Conservation (phyloP, 2,888 invertebrate genomes). For the Nymphalis polychloros region DNA sequence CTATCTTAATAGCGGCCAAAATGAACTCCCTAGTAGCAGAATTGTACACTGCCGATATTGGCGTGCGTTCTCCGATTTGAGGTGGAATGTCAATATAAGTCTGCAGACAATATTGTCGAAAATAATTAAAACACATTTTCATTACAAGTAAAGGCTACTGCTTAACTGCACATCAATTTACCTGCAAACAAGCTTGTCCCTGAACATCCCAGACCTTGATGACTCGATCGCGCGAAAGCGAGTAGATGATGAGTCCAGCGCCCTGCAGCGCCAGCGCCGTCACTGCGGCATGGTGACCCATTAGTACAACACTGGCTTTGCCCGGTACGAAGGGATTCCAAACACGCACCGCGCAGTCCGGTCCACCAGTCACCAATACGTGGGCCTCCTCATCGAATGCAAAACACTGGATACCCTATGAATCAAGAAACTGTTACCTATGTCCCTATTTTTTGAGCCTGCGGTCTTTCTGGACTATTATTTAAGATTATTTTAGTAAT, state of each 20-base stretch:
- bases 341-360: constrained; percentile 87
- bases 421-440: not conserved
- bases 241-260: constrained; percentile 84
- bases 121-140: too few relatives aligned
- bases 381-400: constrained; percentile 82
- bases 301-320: constrained; percentile 83
- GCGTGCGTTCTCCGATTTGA: constrained; percentile 83
- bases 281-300: constrained; percentile 87
- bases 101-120: constrained; percentile 52
- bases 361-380: constrained; percentile 86
- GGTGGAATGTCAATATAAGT: constrained; percentile 85
- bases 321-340: constrained; percentile 91
- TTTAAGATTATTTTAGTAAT: too few relatives aligned
- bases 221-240: constrained; percentile 85
- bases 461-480: too few relatives aligned
- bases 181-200: constrained; percentile 85
- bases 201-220: constrained; percentile 90
- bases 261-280: constrained; percentile 85
- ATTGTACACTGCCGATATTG: constrained; percentile 85
- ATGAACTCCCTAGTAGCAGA: constrained; percentile 84
- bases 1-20: constrained; percentile 85
- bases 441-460: not conserved
- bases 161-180: constrained; percentile 40
- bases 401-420: constrained; percentile 84
- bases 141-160: too few relatives aligned